Percentiles rank a stretch among this genome's conserved stretches.
These are phyloP conservation scores for Zygogramma bicolorata DNA, from an alignment of 2,888 invertebrate species.

Conservation along the genomic window DNA sequence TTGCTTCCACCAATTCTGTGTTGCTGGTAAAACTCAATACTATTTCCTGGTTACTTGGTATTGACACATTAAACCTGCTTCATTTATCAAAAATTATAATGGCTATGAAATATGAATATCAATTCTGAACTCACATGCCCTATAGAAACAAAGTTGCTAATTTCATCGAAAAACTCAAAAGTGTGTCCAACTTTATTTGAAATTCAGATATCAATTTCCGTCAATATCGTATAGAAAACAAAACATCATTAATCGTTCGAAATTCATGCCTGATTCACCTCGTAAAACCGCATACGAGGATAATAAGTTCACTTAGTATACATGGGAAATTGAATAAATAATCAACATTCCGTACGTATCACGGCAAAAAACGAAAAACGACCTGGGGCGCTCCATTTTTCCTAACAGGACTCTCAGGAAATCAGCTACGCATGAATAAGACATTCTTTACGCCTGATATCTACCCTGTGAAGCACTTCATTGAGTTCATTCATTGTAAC, in stretches of 20 bases:
- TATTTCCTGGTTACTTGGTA: too few relatives aligned
- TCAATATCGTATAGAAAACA: too few relatives aligned
- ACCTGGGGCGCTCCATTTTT: not conserved
- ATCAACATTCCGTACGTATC: conserved; percentile 1
- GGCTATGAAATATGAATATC: too few relatives aligned
- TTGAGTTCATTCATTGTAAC: not conserved
- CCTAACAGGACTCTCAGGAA: conserved; percentile 4
- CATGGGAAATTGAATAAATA: conserved; percentile 35
- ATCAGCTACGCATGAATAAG: conserved; percentile 6
- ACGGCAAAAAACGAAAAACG: not conserved
- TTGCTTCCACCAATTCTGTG: too few relatives aligned
- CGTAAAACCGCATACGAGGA: not conserved
- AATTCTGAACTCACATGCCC: too few relatives aligned
- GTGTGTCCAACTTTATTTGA: too few relatives aligned
- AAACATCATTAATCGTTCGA: not conserved
- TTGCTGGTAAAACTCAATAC: too few relatives aligned
- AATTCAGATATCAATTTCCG: not conserved
- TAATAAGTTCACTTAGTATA: conserved; percentile 27
- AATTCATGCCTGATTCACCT: not conserved
- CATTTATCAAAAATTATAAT: too few relatives aligned
- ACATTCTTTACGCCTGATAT: not conserved
- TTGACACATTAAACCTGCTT: too few relatives aligned
- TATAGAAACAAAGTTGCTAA: too few relatives aligned
- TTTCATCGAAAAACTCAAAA: too few relatives aligned
- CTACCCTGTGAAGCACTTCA: not conserved